Evolutionary conservation across 37 sponge, comb jelly and placozoan species (phyloP).

Genomic region (Tethya wilhelma): DNA sequence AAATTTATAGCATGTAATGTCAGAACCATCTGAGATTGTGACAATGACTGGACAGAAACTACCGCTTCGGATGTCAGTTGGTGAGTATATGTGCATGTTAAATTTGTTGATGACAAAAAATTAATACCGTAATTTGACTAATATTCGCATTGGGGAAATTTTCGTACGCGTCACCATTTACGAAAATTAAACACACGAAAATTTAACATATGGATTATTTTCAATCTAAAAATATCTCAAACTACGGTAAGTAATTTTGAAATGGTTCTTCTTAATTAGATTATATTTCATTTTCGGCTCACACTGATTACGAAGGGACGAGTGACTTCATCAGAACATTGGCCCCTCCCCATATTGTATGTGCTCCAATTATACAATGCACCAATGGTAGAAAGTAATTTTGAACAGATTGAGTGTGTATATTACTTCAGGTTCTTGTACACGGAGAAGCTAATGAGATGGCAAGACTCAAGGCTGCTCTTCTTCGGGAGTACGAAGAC

Average conservation of each 20-base stretch:
- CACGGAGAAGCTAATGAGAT: constrained; percentile 98
- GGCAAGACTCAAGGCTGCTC: constrained; percentile 82
- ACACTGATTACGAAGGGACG: constrained; percentile 95
- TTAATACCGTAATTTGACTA: no score
- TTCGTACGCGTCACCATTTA: no score
- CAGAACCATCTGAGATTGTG: constrained; percentile 93
- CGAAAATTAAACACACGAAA: no score
- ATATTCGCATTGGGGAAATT: no score
- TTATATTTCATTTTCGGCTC: constrained; percentile 98
- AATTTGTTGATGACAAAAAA: constrained; percentile 4
- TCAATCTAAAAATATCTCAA: no score
- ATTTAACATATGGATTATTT: no score
- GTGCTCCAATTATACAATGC: no score
- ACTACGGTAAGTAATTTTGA: not conserved
- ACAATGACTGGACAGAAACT: constrained; percentile 88
- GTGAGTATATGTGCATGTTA: constrained; percentile 33
- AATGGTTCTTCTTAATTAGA: constrained; percentile 63
- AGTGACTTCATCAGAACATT: constrained; percentile 88
- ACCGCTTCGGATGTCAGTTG: constrained; percentile 89
- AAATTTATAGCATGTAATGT: constrained; percentile 67
- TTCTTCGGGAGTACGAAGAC: constrained; percentile 90
- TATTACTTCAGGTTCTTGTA: constrained; percentile 78
- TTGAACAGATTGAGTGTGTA: no score
- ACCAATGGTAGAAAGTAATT: not conserved
- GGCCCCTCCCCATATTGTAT: constrained; percentile 92